These are phyloP conservation scores for Capitella teleta DNA, from an alignment of 1,140 invertebrate species.

Conservation along the genomic window DNA sequence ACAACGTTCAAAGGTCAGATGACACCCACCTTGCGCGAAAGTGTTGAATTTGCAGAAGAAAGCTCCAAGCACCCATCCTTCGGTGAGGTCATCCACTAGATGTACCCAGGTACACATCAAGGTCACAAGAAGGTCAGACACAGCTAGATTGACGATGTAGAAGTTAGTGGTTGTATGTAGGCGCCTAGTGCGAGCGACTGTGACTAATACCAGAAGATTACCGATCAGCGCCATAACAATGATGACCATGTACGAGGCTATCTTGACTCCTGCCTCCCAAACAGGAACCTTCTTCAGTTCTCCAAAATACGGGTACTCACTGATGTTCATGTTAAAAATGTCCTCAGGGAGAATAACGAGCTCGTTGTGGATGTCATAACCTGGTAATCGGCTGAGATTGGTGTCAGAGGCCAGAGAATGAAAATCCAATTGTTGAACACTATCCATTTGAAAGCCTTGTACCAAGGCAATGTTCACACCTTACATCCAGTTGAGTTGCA, in stretches of 20 bases:
- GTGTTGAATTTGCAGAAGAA: slow-evolving; percentile 46
- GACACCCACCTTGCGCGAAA: slow-evolving; percentile 41
- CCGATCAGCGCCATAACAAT: slow-evolving; percentile 26
- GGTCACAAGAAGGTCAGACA: slow-evolving; percentile 44
- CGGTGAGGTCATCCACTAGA: slow-evolving; percentile 30
- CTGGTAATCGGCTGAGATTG: too few species aligned
- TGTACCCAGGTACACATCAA: slow-evolving; percentile 41
- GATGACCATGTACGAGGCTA: slow-evolving; percentile 16
- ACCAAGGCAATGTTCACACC: too few species aligned
- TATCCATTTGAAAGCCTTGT: too few species aligned
- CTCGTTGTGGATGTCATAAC: too few species aligned
- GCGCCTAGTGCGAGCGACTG: slow-evolving; percentile 22
- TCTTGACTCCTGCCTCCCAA: slow-evolving; percentile 24
- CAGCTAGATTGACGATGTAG: slow-evolving; percentile 79
- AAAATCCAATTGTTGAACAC: too few species aligned
- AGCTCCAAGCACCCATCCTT: slow-evolving; percentile 37
- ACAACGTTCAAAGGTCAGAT: too few species aligned
- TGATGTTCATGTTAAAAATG: not conserved
- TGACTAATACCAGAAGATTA: slow-evolving; percentile 25
- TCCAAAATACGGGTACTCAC: not conserved
- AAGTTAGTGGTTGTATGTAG: slow-evolving; percentile 62
- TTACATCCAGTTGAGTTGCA: too few species aligned
- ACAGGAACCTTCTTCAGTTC: not conserved
- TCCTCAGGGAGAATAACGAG: too few species aligned
- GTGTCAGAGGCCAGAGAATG: too few species aligned